Evolutionary conservation across 1,140 invertebrate species (phyloP).

Genomic region (Diorhabda sublineata): DNA sequence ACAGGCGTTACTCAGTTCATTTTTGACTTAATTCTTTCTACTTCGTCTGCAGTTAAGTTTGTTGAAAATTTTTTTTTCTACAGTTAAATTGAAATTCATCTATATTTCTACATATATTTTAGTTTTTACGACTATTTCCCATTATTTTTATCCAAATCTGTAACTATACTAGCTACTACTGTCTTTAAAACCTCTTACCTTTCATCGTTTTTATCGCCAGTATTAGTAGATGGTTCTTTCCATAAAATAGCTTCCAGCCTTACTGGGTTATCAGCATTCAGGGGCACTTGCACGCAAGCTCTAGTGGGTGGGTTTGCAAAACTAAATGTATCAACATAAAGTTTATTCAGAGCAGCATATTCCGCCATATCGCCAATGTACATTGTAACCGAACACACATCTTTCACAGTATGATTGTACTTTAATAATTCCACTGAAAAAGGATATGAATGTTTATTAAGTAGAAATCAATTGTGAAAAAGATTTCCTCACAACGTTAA

Average conservation of each 20-base stretch:
- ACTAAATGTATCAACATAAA: slow-evolving; percentile 70
- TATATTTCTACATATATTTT: not conserved
- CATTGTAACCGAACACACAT: slow-evolving; percentile 75
- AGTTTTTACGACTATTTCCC: not conserved
- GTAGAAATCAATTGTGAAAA: too few species aligned
- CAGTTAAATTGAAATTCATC: too few species aligned
- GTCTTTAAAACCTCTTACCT: slow-evolving; percentile 33
- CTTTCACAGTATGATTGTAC: slow-evolving; percentile 57
- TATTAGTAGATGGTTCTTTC: slow-evolving; percentile 37
- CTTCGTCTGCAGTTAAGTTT: too few species aligned
- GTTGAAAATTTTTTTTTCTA: too few species aligned
- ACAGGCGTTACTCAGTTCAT: too few species aligned
- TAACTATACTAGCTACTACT: too few species aligned
- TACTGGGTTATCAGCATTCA: slow-evolving; percentile 67
- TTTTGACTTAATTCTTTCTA: too few species aligned
- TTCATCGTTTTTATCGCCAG: slow-evolving; percentile 33
- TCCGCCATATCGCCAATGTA: slow-evolving; percentile 78
- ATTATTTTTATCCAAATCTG: too few species aligned
- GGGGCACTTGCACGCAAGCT: slow-evolving; percentile 78
- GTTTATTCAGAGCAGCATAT: slow-evolving; percentile 71
- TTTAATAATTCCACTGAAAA: slow-evolving; percentile 30
- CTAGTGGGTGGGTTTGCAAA: slow-evolving; percentile 82
- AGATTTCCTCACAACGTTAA: too few species aligned
- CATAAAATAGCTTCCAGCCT: slow-evolving; percentile 75
- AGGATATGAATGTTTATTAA: not conserved